Evolutionary conservation across 2,888 invertebrate genomes (phyloP), one percentile per base, ranked within the genome.

Genomic region (Dryocosmus kuriphilus): DNA sequence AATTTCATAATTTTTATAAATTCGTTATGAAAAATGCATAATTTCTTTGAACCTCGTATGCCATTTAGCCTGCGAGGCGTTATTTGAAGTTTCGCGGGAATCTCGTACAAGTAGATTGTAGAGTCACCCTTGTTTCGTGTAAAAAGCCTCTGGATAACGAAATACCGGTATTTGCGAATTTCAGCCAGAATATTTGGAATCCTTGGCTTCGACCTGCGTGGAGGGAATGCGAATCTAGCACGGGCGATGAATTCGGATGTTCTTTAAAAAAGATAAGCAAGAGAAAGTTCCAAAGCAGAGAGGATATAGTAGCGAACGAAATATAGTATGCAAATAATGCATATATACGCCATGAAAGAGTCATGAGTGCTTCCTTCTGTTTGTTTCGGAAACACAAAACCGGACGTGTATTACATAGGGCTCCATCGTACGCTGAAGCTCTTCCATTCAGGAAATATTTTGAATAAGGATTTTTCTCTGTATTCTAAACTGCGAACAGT

Each of bases 131-230:
- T 57, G 41, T 46, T 67, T 46, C 27, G 27, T 7, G 67, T 67
- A 67, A 67, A 67, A 67, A 67, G 67, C 67, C 67, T 19, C 19
- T 19, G 67, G 41, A 67, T 67, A 67, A 67, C 67, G 67, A 46
- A 67, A 67, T 46, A 67, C 38, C 41, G 7, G 24, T 46, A 22
- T 67, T 46, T 9, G 41, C 27, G 27, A 67, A 41, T 67, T 67
- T 22, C 30, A 24, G 67, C 27, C 67, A 19, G 67, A 67, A 41
- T 67, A 67, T 67, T 67, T 46, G 24, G 67, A 67, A 67, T 67
- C 67, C 67, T 46, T 41, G 41, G 2, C 38, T 27, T 46, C 24
- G 46, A 16, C 41, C 9, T 41, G 30, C 27, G 46, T 11, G 11
- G 4, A 38, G 46, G 24, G 24, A 27, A 46, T 67, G 19, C 24